Base-by-base conservation (phyloP, 2,888 invertebrate species). In the Drosophila gaucha region DNA sequence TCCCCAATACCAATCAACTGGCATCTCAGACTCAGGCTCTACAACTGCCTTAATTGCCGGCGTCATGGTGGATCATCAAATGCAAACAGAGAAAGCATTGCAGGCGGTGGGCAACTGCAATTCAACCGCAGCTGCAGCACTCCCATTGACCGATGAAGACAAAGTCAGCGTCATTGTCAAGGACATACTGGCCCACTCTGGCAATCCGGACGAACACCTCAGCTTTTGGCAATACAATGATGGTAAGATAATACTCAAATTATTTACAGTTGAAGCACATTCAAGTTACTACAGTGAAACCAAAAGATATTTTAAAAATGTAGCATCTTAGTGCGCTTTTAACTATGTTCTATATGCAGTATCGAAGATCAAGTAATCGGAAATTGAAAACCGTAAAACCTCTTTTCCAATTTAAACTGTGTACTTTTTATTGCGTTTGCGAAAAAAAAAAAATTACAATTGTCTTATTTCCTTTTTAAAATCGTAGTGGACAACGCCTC, bases 161-260 rank as follows among this genome's bases (percentile, higher is more conserved):
- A 82, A 87, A 28, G 83, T 84, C 28, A 86, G 86, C 38, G 75
- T 71, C 20, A 82, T 84, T 63, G 87, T 87, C 5, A 84, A 84
- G 64, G 75, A 79, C 9, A 82, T 87, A 33, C 47, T 84, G 16
- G 86, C 86, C 20, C 60, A 78, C 30, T 68, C 83, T 1, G 70
- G 73, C 50, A 73, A 74, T 56, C 47, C 87, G 10, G 87, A 82
- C 3, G 84, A 85, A 3, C 70, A 79, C 24, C 68, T 87, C 4
- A 78, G 75, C 47, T 84, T 87, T 35, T 82, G 70, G 83, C 86
- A 87, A 33, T 63, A 28, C 18, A 87, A 73, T 31, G 78, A 79
- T 16, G 87, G 84, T 84, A 55, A 84, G 75, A 52, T 22, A 26
- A 22, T 12, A 38, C n/a, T 22, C 10, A 9, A 28, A 28, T 10